Conservation (phyloP, 2,113 vertebrate genomes). For the Danio rerio region DNA sequence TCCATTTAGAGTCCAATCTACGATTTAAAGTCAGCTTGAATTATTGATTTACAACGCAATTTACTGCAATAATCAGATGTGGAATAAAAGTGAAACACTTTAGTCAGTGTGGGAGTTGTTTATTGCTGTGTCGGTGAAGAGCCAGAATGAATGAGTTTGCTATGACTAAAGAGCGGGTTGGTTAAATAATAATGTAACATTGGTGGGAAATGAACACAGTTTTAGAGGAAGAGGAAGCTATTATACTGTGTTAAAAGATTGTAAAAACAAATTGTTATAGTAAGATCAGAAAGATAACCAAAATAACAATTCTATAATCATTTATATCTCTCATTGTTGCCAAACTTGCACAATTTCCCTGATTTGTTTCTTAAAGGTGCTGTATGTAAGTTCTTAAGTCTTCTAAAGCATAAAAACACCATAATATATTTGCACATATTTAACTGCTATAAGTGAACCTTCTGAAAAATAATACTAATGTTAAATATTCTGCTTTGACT, state of each 20-base stretch:
- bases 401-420: too few relatives aligned
- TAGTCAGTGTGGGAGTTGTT: not conserved
- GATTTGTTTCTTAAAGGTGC: too few relatives aligned
- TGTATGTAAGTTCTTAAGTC: too few relatives aligned
- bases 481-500: too few relatives aligned
- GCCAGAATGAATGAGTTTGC: not conserved
- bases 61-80: not conserved
- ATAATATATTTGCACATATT: too few relatives aligned
- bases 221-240: not conserved
- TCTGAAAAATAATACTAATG: too few relatives aligned
- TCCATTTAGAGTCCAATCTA: not conserved
- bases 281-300: not conserved
- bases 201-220: not conserved
- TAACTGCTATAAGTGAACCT: too few relatives aligned
- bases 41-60: not conserved
- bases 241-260: not conserved
- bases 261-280: not conserved
- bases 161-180: not conserved
- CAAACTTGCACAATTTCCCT: too few relatives aligned
- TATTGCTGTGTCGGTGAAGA: not conserved
- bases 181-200: not conserved
- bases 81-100: not conserved
- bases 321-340: too few relatives aligned
- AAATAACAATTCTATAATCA: too few relatives aligned
- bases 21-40: conserved; percentile 3